These are phyloP conservation scores for Osedax frankpressi DNA, from an alignment of 2,888 invertebrate genomes.

Conservation along the genomic window DNA sequence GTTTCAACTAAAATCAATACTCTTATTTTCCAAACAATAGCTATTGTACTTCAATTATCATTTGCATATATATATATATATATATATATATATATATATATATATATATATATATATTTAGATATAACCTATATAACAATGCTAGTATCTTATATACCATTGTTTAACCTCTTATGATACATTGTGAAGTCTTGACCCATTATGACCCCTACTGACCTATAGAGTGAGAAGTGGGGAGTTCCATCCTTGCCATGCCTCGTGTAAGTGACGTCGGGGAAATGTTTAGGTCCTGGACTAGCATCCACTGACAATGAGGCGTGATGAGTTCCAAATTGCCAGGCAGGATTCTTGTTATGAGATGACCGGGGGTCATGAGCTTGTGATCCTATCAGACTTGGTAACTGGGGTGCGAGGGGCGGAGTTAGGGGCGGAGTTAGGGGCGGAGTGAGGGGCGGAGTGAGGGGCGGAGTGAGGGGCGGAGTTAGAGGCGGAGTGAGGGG, in stretches of 20 bases:
- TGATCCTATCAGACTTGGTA: neutral
- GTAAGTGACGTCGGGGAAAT: constrained; percentile 22
- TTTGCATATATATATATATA: no score
- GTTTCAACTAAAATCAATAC: no score
- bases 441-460: no score
- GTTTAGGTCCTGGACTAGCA: constrained; percentile 18
- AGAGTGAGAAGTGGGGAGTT: constrained; percentile 29
- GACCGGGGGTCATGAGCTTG: neutral
- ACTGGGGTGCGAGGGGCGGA: no score
- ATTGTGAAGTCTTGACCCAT: neutral
- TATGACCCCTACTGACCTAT: neutral
- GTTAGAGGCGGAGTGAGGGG: no score
- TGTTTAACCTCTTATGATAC: no score
- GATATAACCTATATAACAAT: neutral
- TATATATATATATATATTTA: neutral
- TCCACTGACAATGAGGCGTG: constrained; percentile 1
- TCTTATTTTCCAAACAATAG: no score
- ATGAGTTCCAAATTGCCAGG: constrained; percentile 11
- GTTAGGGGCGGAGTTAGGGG: no score
- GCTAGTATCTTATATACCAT: neutral
- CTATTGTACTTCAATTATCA: no score
- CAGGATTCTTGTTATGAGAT: constrained; percentile 2
- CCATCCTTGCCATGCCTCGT: constrained; percentile 30
- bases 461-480: no score
- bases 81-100: no score